These are phyloP conservation scores for Sapayoa aenigma DNA, from an alignment of 2,113 vertebrate species.

Conservation along the genomic window DNA sequence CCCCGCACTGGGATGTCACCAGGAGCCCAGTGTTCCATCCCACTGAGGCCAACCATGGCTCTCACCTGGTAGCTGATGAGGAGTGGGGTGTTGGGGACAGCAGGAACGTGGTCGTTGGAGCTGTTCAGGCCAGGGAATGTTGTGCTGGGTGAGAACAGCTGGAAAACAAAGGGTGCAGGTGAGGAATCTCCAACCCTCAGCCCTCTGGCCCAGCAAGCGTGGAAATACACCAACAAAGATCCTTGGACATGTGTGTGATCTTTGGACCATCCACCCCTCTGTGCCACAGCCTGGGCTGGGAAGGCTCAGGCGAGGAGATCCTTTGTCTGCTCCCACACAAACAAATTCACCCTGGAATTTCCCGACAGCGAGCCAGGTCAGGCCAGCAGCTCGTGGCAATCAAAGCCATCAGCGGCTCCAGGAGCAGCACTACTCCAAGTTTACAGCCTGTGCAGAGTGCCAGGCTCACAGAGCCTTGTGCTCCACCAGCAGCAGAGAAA, in stretches of 20 bases:
- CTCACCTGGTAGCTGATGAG: conserved; percentile 88
- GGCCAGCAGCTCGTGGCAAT: not conserved
- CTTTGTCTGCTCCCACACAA: not conserved
- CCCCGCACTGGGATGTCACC: not conserved
- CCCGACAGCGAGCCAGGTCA: not conserved
- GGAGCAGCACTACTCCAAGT: not conserved
- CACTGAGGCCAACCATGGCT: rapidly evolving
- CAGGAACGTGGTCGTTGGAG: conserved; percentile 76
- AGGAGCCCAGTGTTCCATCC: not conserved
- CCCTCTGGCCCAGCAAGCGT: not conserved
- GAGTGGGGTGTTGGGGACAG: conserved; percentile 83
- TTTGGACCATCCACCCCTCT: not conserved
- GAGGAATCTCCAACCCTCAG: not conserved
- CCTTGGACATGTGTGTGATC: not conserved
- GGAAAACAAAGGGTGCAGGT: conserved; percentile 48
- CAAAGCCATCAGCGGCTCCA: not conserved
- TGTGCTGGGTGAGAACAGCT: conserved; percentile 79
- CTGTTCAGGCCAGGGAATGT: conserved; percentile 79
- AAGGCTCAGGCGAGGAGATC: not conserved
- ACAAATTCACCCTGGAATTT: conserved; percentile 3
- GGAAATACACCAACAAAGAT: not conserved
- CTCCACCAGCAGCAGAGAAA: not conserved
- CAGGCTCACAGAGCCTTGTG: not conserved
- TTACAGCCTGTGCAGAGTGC: not conserved
- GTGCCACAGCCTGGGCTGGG: not conserved